A percentile compares a stretch with the other conserved stretches of the same genome.
These are phyloP conservation scores for Aplocera efformata DNA, from an alignment of 2,888 invertebrate species.

Conservation along the genomic window DNA sequence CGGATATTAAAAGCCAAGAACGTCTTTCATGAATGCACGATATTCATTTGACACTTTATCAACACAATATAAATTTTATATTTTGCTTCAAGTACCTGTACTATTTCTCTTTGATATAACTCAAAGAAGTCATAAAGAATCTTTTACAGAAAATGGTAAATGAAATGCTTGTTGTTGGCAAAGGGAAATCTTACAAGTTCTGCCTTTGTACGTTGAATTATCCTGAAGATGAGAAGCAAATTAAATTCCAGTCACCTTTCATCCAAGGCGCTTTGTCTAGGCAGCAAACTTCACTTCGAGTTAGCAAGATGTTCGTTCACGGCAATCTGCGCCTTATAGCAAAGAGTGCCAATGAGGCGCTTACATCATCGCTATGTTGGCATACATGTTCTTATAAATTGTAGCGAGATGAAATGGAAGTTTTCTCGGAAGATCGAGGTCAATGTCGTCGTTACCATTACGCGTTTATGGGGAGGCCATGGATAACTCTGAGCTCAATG, in stretches of 20 bases:
- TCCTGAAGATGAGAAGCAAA: constrained; percentile 19
- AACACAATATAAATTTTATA: no score
- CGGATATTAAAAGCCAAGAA: no score
- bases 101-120: neutral
- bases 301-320: constrained; percentile 6
- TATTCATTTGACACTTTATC: no score
- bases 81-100: no score
- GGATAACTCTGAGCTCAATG: constrained; percentile 30
- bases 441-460: constrained; percentile 55
- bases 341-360: constrained; percentile 7
- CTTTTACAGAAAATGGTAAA: constrained; percentile 18
- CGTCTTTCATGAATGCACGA: no score
- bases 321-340: constrained; percentile 10
- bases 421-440: constrained; percentile 47
- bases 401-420: constrained; percentile 36
- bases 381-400: constrained; percentile 28
- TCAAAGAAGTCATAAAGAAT: constrained; percentile 13
- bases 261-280: constrained; percentile 10
- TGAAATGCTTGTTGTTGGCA: constrained; percentile 17
- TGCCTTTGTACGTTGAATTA: constrained; percentile 22
- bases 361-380: constrained; percentile 13
- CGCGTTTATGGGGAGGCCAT: constrained; percentile 4
- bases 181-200: constrained; percentile 19
- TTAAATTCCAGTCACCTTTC: constrained; percentile 19
- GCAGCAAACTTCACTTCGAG: constrained; percentile 2